Conservation (phyloP, 2,797 vertebrate genomes). For the Octomys mimax region DNA sequence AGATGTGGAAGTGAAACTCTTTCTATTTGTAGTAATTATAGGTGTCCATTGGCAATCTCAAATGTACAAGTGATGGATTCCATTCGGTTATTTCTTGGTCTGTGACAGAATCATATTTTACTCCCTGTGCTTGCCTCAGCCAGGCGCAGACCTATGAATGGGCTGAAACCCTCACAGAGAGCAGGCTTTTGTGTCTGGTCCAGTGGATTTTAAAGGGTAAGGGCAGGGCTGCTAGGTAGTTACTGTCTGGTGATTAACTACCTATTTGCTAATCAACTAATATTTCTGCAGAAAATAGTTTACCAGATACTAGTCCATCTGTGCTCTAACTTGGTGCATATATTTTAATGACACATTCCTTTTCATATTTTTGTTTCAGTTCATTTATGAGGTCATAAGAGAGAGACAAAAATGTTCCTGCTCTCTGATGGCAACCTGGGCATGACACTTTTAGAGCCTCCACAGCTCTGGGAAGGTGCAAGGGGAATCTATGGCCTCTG, state of each 20-base stretch:
- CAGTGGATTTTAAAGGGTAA: background rate
- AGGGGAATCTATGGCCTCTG: background rate
- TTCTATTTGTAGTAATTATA: conserved; percentile 7
- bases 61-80: background rate
- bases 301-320: background rate
- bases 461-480: background rate
- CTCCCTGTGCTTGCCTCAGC: background rate
- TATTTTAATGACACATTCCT: background rate
- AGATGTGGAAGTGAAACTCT: background rate
- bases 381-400: background rate
- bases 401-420: background rate
- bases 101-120: background rate
- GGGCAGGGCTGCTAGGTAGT: background rate
- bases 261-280: background rate
- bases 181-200: background rate
- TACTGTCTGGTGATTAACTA: background rate
- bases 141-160: background rate
- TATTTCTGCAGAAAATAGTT: background rate
- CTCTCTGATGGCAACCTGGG: background rate
- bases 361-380: background rate
- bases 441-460: background rate
- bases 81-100: background rate
- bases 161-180: background rate
- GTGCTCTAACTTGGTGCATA: background rate
- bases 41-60: background rate